phyloP scores from a whole-genome alignment of 2,888 invertebrate genomes.

The Spisula solida region DNA sequence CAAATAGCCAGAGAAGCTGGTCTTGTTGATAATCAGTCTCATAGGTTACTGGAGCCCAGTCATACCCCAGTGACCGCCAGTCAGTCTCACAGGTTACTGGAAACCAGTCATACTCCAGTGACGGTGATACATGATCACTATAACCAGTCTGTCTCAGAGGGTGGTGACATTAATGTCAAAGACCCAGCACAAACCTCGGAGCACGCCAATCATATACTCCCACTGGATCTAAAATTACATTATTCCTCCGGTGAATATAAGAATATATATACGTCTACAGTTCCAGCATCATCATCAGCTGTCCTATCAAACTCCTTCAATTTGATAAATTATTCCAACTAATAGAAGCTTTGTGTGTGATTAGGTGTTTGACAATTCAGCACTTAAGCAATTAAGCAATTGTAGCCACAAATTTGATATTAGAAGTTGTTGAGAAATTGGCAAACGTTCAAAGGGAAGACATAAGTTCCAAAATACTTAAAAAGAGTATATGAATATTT shows the following conservation, averaged over 20 bases:
- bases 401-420: too few relatives aligned
- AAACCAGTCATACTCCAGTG: neutral
- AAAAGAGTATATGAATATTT: too few relatives aligned
- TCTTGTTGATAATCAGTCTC: neutral
- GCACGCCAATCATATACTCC: neutral
- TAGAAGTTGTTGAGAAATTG: too few relatives aligned
- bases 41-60: neutral
- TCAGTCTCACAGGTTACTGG: neutral
- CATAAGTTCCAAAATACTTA: too few relatives aligned
- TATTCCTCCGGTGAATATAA: conserved; percentile 15
- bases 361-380: too few relatives aligned
- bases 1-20: neutral
- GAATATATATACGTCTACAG: conserved; percentile 13
- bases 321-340: conserved; percentile 11
- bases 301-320: conserved; percentile 9
- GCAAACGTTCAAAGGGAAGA: too few relatives aligned
- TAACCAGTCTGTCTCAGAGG: neutral
- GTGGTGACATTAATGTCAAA: neutral
- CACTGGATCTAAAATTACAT: conserved; percentile 34
- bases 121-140: neutral
- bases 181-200: neutral
- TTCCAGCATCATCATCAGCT: neutral
- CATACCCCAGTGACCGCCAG: neutral
- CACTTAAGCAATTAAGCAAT: too few relatives aligned
- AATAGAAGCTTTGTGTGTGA: neutral